A percentile compares a stretch with the other conserved stretches of the same genome.
These are phyloP conservation scores for Heliconius ismenius DNA, from an alignment of 2,888 invertebrate genomes.

Conservation along the genomic window DNA sequence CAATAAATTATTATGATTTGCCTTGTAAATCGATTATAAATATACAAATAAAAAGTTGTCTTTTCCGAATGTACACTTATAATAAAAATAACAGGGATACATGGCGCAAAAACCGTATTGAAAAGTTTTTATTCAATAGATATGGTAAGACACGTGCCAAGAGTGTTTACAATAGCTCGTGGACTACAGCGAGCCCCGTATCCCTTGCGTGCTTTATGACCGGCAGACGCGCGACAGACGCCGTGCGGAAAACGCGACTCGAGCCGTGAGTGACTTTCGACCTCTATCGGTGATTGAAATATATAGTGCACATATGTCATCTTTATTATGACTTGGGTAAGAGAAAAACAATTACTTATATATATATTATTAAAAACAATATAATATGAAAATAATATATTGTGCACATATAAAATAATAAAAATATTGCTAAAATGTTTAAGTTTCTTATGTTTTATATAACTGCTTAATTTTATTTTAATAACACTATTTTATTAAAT, in stretches of 20 bases:
- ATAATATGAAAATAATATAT: neutral
- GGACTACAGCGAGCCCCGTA: slow-evolving; percentile 30
- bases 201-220: slow-evolving; percentile 46
- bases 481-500: neutral
- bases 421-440: neutral
- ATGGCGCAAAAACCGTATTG: neutral
- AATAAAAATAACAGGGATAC: neutral
- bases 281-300: slow-evolving; percentile 36
- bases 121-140: neutral
- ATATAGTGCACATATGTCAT: slow-evolving; percentile 32
- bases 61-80: neutral
- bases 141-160: slow-evolving; percentile 16
- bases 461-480: neutral
- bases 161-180: slow-evolving; percentile 34
- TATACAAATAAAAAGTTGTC: too few relatives aligned
- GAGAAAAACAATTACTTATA: slow-evolving; percentile 36
- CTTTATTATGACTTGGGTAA: slow-evolving; percentile 50
- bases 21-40: too few relatives aligned
- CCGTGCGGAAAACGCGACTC: slow-evolving; percentile 62
- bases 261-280: slow-evolving; percentile 39
- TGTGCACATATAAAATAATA: neutral
- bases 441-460: neutral
- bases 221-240: slow-evolving; percentile 66
- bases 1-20: too few relatives aligned
- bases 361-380: neutral